These are phyloP conservation scores for Limosa lapponica DNA, from an alignment of 2,797 vertebrate genomes.

Conservation along the genomic window DNA sequence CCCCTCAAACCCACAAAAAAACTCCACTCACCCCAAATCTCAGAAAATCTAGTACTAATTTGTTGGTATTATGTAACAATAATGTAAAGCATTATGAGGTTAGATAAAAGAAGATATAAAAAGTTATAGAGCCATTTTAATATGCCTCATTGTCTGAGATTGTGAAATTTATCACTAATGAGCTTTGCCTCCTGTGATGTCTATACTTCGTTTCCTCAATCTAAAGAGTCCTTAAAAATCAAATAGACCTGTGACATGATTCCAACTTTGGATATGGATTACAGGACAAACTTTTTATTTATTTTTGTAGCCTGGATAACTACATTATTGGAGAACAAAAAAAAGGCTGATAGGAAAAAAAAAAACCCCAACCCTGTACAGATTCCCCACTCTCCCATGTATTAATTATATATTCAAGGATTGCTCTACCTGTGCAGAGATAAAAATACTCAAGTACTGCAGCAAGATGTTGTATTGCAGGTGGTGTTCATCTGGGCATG, in stretches of 20 bases:
- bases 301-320: background rate
- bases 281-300: background rate
- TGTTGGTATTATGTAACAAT: background rate
- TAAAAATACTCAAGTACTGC: slow-evolving; percentile 25
- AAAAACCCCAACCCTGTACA: background rate
- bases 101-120: background rate
- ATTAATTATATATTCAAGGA: background rate
- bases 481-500: background rate
- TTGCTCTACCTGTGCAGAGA: background rate
- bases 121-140: background rate
- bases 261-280: background rate
- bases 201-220: background rate
- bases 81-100: background rate
- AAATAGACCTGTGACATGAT: background rate
- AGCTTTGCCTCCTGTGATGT: background rate
- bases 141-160: background rate
- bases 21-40: background rate
- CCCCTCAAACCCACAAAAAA: background rate
- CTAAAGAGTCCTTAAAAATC: background rate
- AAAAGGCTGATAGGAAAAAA: background rate
- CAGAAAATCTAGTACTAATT: background rate
- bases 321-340: background rate
- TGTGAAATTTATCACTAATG: background rate
- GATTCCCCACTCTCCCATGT: background rate
- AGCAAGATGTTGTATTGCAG: slow-evolving; percentile 17